These are phyloP conservation scores for Struthidea cinerea DNA, from an alignment of 2,113 vertebrate genomes.

Conservation along the genomic window DNA sequence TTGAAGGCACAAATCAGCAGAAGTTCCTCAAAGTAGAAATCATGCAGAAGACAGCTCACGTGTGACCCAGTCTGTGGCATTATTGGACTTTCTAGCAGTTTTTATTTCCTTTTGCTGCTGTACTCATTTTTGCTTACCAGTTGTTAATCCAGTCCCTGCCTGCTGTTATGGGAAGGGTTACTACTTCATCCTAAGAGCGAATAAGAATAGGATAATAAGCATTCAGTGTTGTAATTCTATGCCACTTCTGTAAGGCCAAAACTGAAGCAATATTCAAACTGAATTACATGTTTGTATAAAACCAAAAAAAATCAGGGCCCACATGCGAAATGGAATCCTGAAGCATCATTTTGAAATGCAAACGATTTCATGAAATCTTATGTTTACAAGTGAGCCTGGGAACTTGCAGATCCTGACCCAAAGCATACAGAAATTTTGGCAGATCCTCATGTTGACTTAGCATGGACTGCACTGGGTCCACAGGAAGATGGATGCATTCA, in stretches of 20 bases:
- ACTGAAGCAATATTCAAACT: neutral
- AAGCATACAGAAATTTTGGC: rapidly evolving
- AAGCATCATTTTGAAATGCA: neutral
- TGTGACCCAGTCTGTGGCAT: neutral
- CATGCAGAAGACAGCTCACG: neutral
- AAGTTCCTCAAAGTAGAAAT: neutral
- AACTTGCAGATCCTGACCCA: neutral
- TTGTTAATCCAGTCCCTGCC: neutral
- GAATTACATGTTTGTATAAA: neutral
- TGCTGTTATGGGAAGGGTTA: neutral
- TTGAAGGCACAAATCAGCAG: neutral
- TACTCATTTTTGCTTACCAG: neutral
- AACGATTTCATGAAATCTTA: rapidly evolving
- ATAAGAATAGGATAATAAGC: neutral
- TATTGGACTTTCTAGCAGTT: neutral
- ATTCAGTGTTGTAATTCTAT: neutral
- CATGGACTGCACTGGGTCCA: rapidly evolving
- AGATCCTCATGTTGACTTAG: neutral
- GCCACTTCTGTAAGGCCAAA: neutral
- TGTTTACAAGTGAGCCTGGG: neutral
- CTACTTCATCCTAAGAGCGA: neutral
- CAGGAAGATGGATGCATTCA: neutral
- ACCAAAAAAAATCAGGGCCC: neutral
- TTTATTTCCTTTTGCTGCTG: neutral
- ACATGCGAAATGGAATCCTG: neutral